Percentiles rank a stretch among this genome's conserved stretches.
These are phyloP conservation scores for Beris morrisii DNA, from an alignment of 2,888 invertebrate genomes.

Conservation along the genomic window DNA sequence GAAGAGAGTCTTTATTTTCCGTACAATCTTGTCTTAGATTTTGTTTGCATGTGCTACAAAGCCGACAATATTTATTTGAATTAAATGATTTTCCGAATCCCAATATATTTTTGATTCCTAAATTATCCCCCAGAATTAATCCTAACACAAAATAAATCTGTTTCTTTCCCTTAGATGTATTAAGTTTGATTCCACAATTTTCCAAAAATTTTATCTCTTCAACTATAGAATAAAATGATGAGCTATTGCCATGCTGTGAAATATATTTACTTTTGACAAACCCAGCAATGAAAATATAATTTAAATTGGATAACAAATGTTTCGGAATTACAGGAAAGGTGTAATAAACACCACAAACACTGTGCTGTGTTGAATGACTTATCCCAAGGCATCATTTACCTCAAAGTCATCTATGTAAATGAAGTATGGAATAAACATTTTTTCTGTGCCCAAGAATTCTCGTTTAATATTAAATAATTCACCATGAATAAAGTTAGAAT, in stretches of 20 bases:
- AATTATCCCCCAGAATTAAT: conserved; percentile 28
- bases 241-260: conserved; percentile 1
- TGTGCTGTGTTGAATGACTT: conserved; percentile 24
- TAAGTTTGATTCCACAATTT: conserved; percentile 11
- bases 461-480: conserved; percentile 20
- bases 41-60: conserved; percentile 16
- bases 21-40: conserved; percentile 2
- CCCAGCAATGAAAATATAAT: conserved; percentile 7
- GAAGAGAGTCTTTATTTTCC: conserved; percentile 3
- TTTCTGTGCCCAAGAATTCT: conserved; percentile 3
- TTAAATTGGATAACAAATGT: neutral
- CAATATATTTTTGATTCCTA: conserved; percentile 18
- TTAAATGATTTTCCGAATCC: conserved; percentile 30
- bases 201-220: conserved; percentile 22
- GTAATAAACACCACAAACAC: conserved; percentile 12
- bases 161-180: neutral
- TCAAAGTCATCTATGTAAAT: conserved; percentile 27
- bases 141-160: conserved; percentile 18
- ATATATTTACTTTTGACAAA: conserved; percentile 4
- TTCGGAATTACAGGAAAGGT: conserved; percentile 22
- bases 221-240: conserved; percentile 5
- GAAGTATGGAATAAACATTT: conserved; percentile 28
- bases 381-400: conserved; percentile 25
- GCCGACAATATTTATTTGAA: conserved; percentile 12
- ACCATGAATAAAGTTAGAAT: neutral